Conservation (phyloP, 2,888 invertebrate species). For the Xestia ashworthii region DNA sequence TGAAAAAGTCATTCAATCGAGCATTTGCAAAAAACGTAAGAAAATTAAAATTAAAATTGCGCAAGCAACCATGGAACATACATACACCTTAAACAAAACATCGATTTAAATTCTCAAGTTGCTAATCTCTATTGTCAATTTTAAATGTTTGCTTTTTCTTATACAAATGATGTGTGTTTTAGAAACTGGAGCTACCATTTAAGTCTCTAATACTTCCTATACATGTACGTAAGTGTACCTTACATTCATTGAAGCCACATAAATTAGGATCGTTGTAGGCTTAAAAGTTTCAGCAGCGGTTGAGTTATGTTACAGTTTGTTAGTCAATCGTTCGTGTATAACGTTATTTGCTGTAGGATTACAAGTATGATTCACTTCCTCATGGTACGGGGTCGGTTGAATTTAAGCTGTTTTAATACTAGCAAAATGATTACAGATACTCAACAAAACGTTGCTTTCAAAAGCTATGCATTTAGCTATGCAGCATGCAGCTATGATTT, state of each 20-base stretch:
- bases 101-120: not conserved
- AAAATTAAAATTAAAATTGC: too few relatives aligned
- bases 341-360: slow-evolving; percentile 47
- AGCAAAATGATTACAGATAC: not conserved
- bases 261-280: slow-evolving; percentile 54
- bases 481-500: too few relatives aligned
- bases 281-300: slow-evolving; percentile 49
- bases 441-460: not conserved
- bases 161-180: slow-evolving; percentile 1
- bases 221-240: not conserved
- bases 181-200: slow-evolving; percentile 10
- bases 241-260: slow-evolving; percentile 48
- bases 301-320: slow-evolving; percentile 41
- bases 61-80: too few relatives aligned
- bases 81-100: not conserved
- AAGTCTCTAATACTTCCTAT: slow-evolving; percentile 31
- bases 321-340: slow-evolving; percentile 36
- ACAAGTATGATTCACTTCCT: slow-evolving; percentile 44
- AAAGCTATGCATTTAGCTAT: too few relatives aligned
- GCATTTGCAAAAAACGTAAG: too few relatives aligned
- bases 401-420: slow-evolving; percentile 26
- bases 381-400: not conserved
- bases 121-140: not conserved
- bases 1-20: too few relatives aligned
- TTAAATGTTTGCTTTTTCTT: not conserved